Base-by-base conservation (phyloP, 2,888 invertebrate species). In the Melieria omissa region DNA sequence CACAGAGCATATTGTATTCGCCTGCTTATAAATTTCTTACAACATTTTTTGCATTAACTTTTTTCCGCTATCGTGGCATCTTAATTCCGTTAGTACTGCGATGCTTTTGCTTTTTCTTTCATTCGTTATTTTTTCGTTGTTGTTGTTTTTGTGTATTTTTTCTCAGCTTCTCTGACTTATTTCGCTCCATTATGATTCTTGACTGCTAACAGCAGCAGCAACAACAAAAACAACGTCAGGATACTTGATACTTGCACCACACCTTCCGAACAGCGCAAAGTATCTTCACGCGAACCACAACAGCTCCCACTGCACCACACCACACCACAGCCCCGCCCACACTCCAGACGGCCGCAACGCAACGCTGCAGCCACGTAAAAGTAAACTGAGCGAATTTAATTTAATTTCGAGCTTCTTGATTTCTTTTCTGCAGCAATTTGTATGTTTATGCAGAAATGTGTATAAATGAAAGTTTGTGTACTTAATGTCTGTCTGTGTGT, bases 321-420 rank as follows among this genome's bases (percentile, higher is more conserved):
- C 29, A n/a, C 41, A 14, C n/a, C 12, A 12, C 3, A 5, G 12
- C 10, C 42, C 49, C 55, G n/a, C 58, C 47, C 54, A 10, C 58
- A 44, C 6, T 8, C 16, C 49, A 64, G 41, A n/a, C n/a, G 41
- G 29, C 49, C 44, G 7, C 42, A 12, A 52, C 9, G 16, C 42
- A 41, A 12, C 12, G 41, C 63, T 12, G 49, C 42, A 46, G 46
- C 70, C 45, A 29, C 10, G 63, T 54, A 79, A 79, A 81, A 81
- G 76, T 80, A 80, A 82, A 81, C 81, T 80, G 80, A 81, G 81
- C 81, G 81, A 80, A 81, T 83, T 83, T 82, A 82, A 83, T 83
- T 83, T 83, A 82, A 83, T 83, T 83, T 83, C 79, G 80, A 80
- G 81, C 80, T 81, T 82, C 79, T 82, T 83, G 80, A 81, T 81